Base-by-base conservation (phyloP, 2,113 vertebrate genomes). In the Hyperoodon ampullatus region DNA sequence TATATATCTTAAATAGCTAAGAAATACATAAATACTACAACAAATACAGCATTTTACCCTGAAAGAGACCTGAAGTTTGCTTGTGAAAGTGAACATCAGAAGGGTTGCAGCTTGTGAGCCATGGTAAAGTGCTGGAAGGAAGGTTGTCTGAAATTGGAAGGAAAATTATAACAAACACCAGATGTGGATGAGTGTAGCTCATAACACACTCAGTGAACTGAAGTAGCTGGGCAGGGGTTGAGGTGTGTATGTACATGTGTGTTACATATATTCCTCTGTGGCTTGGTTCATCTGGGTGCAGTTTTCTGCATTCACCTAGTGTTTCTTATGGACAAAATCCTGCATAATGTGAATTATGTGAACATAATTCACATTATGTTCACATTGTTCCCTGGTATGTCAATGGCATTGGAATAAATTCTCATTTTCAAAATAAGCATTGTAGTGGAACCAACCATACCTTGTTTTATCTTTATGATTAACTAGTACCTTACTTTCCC, bases 61-160 rank as follows among this genome's bases (percentile, higher is more conserved):
- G 80, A 71, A 88, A 91, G 92, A 86, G 82, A 86, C 42, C 68
- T 94, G 24, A 83, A n/a, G 72, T 71, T 65, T 77, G 26, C 82
- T 88, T 88, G 39, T 39, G 28, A n/a, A 94, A 71, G 19, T 70
- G 35, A 55, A 63, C 70, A 9, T 92, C 55, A 91, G 47, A 90
- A 71, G 53, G 42, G 11, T 65, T 80, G 12, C 11, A 90, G 63
- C 88, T 87, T 92, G 28, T 70, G 50, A 89, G n/a, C 92, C 42
- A 42, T 68, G 63, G 55, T 89, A 60, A 92, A 75, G 44, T 89
- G 35, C 23, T 86, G 0, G 24, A 72, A 83, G 50, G 65, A 71
- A 80, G 8, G 23, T 90, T 93, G 70, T 66, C 70, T 88, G 65
- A 96, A 94, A 95, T 82, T 39, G 68, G 33, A 93, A 96, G 87